These are phyloP conservation scores for Neocrepidodera transversa DNA, from an alignment of 2,888 invertebrate species.

Conservation along the genomic window DNA sequence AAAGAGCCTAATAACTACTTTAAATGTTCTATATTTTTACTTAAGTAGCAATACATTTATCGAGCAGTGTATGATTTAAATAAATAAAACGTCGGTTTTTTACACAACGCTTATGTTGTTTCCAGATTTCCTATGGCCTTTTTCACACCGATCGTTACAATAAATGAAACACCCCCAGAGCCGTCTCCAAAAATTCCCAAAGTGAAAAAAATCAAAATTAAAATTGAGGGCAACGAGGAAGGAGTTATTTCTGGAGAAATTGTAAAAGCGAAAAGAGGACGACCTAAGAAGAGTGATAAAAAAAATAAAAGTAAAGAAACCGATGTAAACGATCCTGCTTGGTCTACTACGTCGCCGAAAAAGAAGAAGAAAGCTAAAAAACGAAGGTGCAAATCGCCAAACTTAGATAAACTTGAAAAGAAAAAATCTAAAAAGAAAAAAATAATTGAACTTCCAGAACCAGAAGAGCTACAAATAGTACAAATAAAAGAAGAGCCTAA, in stretches of 20 bases:
- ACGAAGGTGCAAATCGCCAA: constrained; percentile 12
- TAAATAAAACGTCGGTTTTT: constrained; percentile 1
- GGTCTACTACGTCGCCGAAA: constrained; percentile 21
- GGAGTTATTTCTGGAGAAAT: constrained; percentile 40
- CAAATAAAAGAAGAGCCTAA: constrained; percentile 32
- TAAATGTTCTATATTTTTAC: no score
- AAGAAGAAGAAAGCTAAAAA: constrained; percentile 31
- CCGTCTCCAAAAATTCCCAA: constrained; percentile 29
- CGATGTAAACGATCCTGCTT: constrained; percentile 30
- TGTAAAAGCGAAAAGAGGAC: constrained; percentile 35
- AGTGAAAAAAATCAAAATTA: constrained; percentile 39
- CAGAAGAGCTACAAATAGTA: no score
- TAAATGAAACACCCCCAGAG: constrained; percentile 47
- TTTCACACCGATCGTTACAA: constrained; percentile 54
- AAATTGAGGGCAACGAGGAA: constrained; percentile 36
- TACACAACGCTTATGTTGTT: constrained; percentile 35
- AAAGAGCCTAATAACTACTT: no score
- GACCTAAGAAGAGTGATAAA: constrained; percentile 32
- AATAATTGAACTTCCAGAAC: constrained; percentile 17
- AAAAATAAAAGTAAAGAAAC: neutral
- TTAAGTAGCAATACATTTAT: no score
- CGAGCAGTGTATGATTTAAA: constrained; percentile 1
- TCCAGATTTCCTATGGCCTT: constrained; percentile 53
- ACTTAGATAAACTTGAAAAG: constrained; percentile 9
- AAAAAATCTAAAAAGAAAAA: constrained; percentile 15